phyloP scores from a whole-genome alignment of 2,797 vertebrate genomes.

The Crocodylus rhombifer region DNA sequence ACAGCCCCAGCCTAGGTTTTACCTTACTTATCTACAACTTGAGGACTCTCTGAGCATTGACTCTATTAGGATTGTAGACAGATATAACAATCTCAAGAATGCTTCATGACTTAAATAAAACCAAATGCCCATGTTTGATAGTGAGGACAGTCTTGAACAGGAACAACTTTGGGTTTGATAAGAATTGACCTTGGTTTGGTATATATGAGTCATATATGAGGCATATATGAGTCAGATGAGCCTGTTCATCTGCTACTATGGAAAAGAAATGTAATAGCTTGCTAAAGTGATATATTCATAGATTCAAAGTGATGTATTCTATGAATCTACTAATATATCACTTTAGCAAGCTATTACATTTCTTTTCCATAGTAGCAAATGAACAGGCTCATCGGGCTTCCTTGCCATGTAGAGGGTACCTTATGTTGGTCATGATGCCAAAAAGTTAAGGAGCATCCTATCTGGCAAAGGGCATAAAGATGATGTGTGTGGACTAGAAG shows the following conservation, averaged over 20 bases:
- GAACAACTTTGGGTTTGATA: fast-evolving
- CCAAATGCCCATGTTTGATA: neutral
- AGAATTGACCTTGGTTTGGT: neutral
- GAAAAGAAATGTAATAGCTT: neutral
- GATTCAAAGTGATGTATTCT: too few species aligned
- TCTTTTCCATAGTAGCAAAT: neutral
- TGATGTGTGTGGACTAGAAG: neutral
- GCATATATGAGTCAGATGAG: neutral
- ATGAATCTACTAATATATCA: too few species aligned
- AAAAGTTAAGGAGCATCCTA: neutral
- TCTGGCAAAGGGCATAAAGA: neutral
- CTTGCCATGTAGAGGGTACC: neutral
- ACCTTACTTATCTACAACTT: neutral
- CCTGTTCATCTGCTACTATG: neutral
- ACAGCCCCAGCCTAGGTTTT: neutral
- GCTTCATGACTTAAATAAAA: neutral
- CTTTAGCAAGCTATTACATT: neutral
- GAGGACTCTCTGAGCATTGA: neutral
- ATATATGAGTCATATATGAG: neutral
- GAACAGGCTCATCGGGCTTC: neutral
- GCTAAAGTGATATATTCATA: too few species aligned
- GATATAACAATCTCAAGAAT: neutral
- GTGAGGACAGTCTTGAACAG: neutral
- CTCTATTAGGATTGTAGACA: neutral
- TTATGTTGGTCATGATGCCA: neutral